Percentiles rank a stretch among this genome's conserved stretches.
These are phyloP conservation scores for Zeugodacus cucurbitae DNA, from an alignment of 1,140 invertebrate genomes.

Conservation along the genomic window DNA sequence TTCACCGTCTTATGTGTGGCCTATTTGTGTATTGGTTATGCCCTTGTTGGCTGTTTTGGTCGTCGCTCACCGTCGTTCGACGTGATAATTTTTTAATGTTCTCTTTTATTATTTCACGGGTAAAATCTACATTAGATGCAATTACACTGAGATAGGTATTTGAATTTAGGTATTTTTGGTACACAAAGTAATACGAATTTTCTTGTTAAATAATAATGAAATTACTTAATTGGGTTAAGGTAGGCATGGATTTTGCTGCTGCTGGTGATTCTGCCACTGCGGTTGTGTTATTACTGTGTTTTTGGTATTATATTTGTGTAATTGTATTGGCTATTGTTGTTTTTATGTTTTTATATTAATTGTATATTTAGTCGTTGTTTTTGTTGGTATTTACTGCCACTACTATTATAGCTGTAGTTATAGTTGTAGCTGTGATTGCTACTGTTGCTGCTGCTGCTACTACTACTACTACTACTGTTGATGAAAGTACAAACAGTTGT, in stretches of 20 bases:
- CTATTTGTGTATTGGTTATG: constrained; percentile 48
- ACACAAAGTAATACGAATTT: constrained; percentile 32
- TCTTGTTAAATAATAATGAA: constrained; percentile 63
- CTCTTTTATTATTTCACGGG: constrained; percentile 8
- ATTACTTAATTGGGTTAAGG: constrained; percentile 65
- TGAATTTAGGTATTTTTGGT: not conserved
- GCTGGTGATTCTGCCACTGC: not conserved
- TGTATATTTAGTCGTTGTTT: constrained; percentile 11
- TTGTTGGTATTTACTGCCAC: not conserved
- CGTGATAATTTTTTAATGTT: constrained; percentile 24
- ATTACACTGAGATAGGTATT: not conserved
- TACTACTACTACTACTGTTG: not conserved
- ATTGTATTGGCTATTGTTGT: constrained; percentile 14
- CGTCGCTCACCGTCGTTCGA: not conserved
- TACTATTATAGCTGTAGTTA: not conserved
- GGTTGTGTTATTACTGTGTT: not conserved
- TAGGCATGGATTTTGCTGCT: constrained; percentile 50
- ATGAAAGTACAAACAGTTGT: constrained; percentile 25
- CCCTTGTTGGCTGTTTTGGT: constrained; percentile 50
- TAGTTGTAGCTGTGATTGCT: not conserved
- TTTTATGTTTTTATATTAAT: constrained; percentile 35
- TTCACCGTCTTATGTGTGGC: not conserved
- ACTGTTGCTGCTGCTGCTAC: not conserved
- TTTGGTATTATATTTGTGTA: not conserved
- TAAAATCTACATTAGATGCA: not conserved